phyloP scores from a whole-genome alignment of 2,888 invertebrate genomes.

The Cephus rjabovi region DNA sequence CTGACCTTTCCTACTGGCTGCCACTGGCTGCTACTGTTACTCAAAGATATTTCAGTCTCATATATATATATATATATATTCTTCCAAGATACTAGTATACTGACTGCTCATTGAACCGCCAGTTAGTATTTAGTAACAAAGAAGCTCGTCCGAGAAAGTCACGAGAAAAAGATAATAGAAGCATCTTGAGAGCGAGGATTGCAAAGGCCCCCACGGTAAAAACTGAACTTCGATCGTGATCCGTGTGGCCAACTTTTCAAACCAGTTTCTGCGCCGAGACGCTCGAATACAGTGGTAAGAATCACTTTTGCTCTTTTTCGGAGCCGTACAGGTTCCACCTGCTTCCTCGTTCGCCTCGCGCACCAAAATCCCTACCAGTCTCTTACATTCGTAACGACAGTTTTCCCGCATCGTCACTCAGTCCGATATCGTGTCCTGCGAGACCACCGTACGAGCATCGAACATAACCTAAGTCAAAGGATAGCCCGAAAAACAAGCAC shows the following conservation, averaged over 20 bases:
- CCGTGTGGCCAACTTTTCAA: constrained; percentile 26
- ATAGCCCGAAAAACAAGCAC: not conserved
- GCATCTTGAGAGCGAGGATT: not conserved
- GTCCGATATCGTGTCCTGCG: not conserved
- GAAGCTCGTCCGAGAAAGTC: constrained; percentile 1
- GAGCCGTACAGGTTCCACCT: not conserved
- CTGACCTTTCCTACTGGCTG: not conserved
- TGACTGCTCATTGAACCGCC: not conserved
- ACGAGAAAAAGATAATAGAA: constrained; percentile 4
- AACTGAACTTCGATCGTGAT: constrained; percentile 22
- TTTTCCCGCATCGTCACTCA: not conserved
- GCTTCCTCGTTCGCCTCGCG: not conserved
- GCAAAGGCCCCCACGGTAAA: constrained; percentile 9
- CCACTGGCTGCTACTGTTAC: not conserved
- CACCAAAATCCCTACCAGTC: constrained; percentile 13
- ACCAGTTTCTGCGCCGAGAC: constrained; percentile 20
- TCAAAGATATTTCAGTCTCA: not conserved
- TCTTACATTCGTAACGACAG: constrained; percentile 6
- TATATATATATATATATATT: too few species aligned
- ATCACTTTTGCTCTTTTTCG: constrained; percentile 23
- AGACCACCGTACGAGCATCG: not conserved
- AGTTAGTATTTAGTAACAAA: not conserved
- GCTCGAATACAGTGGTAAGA: constrained; percentile 18
- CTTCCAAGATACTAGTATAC: not conserved
- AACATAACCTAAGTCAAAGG: not conserved